phyloP scores from a whole-genome alignment of 2,797 vertebrate species.

The Ctenopoma multispine region DNA sequence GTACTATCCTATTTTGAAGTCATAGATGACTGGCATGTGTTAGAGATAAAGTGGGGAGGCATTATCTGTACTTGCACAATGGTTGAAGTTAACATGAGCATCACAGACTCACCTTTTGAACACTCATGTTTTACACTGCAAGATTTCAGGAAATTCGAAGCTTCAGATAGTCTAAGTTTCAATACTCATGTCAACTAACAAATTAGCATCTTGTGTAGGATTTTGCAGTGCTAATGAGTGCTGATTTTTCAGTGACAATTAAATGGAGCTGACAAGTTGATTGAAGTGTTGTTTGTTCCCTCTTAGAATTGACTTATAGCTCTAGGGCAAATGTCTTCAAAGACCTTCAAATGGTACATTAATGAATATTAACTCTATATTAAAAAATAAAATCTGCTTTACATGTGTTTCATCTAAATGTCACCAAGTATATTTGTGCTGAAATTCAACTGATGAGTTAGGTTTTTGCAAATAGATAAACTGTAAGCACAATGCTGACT shows the following conservation, averaged over 20 bases:
- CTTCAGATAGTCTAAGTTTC: conserved; percentile 5
- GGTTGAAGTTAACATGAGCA: conserved; percentile 18
- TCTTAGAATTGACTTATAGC: conserved; percentile 20
- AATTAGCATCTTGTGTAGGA: conserved; percentile 32
- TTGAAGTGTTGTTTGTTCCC: conserved; percentile 55
- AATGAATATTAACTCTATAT: background rate
- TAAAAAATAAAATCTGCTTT: background rate
- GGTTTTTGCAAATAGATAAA: background rate
- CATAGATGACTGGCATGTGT: conserved; percentile 33
- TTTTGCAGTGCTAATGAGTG: conserved; percentile 39
- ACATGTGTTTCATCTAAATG: background rate
- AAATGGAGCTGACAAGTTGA: conserved; percentile 45
- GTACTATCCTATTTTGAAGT: conserved; percentile 45
- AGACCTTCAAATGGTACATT: background rate
- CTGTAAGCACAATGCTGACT: background rate
- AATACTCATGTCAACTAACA: conserved; percentile 22
- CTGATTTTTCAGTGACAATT: conserved; percentile 61
- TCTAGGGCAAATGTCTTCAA: conserved; percentile 14
- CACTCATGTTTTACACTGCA: conserved; percentile 7
- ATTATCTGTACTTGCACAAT: conserved; percentile 42
- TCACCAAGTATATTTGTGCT: background rate
- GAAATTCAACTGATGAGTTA: background rate
- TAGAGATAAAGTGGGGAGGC: conserved; percentile 48
- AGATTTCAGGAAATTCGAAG: conserved; percentile 7
- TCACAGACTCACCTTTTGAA: conserved; percentile 18